Percentiles rank a stretch among this genome's conserved stretches.
These are phyloP conservation scores for Norana najaformis DNA, from an alignment of 2,888 invertebrate species.

Conservation along the genomic window DNA sequence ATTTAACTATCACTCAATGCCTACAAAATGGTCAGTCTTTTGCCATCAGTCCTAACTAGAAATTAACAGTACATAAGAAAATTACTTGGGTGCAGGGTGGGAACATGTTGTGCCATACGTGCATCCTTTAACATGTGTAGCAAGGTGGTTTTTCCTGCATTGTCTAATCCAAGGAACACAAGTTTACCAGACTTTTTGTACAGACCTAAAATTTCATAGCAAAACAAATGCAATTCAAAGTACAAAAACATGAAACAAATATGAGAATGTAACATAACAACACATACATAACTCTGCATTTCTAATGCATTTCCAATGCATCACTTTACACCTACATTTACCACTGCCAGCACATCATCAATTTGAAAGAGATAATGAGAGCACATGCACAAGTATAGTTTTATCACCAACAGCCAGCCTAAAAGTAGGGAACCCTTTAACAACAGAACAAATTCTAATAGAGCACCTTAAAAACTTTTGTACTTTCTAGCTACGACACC, in stretches of 20 bases:
- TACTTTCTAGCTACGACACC: too few relatives aligned
- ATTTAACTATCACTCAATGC: too few relatives aligned
- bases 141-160: conserved; percentile 98
- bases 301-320: too few relatives aligned
- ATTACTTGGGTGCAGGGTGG: conserved; percentile 97
- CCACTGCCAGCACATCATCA: neutral
- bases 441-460: too few relatives aligned
- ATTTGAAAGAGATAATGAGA: neutral
- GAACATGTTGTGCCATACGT: conserved; percentile 98
- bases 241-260: neutral
- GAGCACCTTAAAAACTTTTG: too few relatives aligned
- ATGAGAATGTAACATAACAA: neutral
- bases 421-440: too few relatives aligned
- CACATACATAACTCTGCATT: too few relatives aligned
- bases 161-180: conserved; percentile 96
- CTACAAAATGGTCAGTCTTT: neutral
- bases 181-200: conserved; percentile 99
- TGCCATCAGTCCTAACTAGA: neutral
- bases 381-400: neutral
- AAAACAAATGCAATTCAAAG: neutral
- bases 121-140: conserved; percentile 99
- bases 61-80: neutral
- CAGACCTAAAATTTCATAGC: conserved; percentile 74
- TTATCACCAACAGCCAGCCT: too few relatives aligned
- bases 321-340: neutral